Percentiles rank a stretch among this genome's conserved stretches.
Evolutionary conservation across 1,140 invertebrate species (phyloP).

Genomic region (Subanguina moxae): DNA sequence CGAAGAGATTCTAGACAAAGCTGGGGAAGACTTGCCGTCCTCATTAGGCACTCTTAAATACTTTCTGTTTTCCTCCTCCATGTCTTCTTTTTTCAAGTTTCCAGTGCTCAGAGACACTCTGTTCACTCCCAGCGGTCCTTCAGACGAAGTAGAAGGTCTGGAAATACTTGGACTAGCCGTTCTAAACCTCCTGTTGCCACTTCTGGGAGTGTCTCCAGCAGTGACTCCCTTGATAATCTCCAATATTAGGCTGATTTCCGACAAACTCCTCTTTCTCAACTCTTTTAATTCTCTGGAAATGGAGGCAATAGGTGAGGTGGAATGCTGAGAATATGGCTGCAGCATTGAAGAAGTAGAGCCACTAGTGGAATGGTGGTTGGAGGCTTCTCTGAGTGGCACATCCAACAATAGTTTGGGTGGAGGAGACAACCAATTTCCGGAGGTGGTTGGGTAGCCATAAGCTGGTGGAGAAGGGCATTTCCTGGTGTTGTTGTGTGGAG

Average conservation of each 20-base stretch:
- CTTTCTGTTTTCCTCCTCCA: neutral
- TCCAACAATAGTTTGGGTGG: neutral
- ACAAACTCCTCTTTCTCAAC: constrained; percentile 22
- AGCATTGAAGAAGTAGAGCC: neutral
- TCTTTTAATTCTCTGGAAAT: constrained; percentile 9
- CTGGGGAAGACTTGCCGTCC: neutral
- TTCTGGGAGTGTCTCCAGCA: neutral
- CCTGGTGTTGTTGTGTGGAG: neutral
- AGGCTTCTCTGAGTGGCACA: neutral
- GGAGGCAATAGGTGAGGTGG: neutral
- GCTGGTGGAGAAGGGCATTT: too few relatives aligned
- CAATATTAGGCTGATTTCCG: constrained; percentile 21
- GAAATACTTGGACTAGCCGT: neutral
- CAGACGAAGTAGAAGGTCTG: neutral
- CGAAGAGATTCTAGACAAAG: constrained; percentile 3
- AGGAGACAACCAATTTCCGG: neutral
- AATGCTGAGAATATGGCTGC: neutral
- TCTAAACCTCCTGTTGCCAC: neutral
- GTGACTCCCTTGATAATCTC: constrained; percentile 15
- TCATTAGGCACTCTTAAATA: neutral
- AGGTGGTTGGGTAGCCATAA: neutral
- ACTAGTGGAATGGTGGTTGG: neutral
- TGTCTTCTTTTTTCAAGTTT: neutral
- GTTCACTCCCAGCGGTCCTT: too few relatives aligned
- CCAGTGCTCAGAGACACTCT: neutral